Evolutionary conservation across 1,140 invertebrate genomes (phyloP).

Genomic region (Adoxophyes honmai): DNA sequence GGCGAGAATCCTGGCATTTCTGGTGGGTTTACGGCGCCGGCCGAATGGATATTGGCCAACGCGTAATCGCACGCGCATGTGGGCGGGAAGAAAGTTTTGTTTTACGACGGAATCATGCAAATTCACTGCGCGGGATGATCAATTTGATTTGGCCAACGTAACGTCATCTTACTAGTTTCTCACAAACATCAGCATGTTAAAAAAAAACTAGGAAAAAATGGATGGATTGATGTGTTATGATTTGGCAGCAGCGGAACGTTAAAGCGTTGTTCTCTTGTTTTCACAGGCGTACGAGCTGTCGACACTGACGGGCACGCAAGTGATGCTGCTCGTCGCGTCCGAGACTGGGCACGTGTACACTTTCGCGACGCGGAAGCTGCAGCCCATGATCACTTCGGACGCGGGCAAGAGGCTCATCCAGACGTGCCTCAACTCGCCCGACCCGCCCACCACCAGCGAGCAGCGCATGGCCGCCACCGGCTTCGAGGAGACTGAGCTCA

Average conservation of each 20-base stretch:
- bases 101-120: slow-evolving; percentile 12
- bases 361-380: slow-evolving; percentile 98
- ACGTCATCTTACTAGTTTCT: slow-evolving; percentile 6
- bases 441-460: slow-evolving; percentile 90
- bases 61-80: slow-evolving; percentile 6
- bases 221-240: too few relatives aligned
- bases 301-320: slow-evolving; percentile 98
- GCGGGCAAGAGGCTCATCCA: slow-evolving; percentile 99
- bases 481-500: slow-evolving; percentile 98
- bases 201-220: too few relatives aligned
- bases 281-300: slow-evolving; percentile 98
- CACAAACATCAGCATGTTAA: too few relatives aligned
- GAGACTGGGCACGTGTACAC: slow-evolving; percentile 99
- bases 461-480: slow-evolving; percentile 99
- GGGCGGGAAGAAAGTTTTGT: slow-evolving; percentile 15
- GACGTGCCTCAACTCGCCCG: slow-evolving; percentile 98
- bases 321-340: slow-evolving; percentile 96
- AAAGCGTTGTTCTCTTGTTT: slow-evolving; percentile 16
- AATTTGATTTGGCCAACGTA: slow-evolving; percentile 10
- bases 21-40: slow-evolving; percentile 4
- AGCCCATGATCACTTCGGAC: slow-evolving; percentile 99
- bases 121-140: slow-evolving; percentile 3
- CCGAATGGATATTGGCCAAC: background rate
- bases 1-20: background rate
- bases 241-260: too few relatives aligned